A percentile compares a stretch with the other conserved stretches of the same genome.
Conservation (phyloP, 2,888 invertebrate genomes). For the Sericinus montela region DNA sequence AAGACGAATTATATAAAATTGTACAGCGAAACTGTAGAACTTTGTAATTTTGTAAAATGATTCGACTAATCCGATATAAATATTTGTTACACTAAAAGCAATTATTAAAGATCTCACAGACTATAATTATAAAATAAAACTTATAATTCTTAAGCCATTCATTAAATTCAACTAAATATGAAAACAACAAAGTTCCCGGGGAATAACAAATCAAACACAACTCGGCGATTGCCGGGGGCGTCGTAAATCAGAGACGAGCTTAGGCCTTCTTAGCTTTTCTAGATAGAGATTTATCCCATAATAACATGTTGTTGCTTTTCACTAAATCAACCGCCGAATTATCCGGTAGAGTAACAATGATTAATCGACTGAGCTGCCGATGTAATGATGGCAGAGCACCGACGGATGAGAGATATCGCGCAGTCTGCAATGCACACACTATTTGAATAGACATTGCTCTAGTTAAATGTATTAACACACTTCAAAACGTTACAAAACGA, state of each 20-base stretch:
- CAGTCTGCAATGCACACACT: constrained; percentile 19
- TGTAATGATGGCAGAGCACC: constrained; percentile 45
- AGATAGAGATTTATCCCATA: constrained; percentile 79
- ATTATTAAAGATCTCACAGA: constrained; percentile 63
- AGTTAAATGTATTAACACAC: constrained; percentile 4
- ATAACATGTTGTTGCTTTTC: constrained; percentile 78
- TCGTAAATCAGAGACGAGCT: constrained; percentile 72
- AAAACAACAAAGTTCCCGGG: constrained; percentile 58
- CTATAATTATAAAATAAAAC: constrained; percentile 64
- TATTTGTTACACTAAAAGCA: constrained; percentile 59
- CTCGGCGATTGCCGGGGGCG: constrained; percentile 60
- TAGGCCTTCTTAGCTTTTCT: constrained; percentile 79
- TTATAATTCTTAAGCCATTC: constrained; percentile 71
- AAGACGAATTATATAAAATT: constrained; percentile 1
- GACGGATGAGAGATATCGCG: constrained; percentile 30
- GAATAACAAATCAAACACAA: constrained; percentile 72
- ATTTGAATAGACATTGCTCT: neutral
- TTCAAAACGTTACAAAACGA: neutral
- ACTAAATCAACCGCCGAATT: constrained; percentile 79
- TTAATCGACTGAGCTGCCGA: constrained; percentile 68
- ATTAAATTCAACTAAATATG: constrained; percentile 76
- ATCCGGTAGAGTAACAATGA: constrained; percentile 76
- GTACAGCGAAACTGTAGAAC: neutral
- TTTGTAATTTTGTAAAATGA: constrained; percentile 19
- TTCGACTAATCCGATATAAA: constrained; percentile 38